Evolutionary conservation across 2,888 invertebrate species (phyloP).

Genomic region (Megastigmus dorsalis): DNA sequence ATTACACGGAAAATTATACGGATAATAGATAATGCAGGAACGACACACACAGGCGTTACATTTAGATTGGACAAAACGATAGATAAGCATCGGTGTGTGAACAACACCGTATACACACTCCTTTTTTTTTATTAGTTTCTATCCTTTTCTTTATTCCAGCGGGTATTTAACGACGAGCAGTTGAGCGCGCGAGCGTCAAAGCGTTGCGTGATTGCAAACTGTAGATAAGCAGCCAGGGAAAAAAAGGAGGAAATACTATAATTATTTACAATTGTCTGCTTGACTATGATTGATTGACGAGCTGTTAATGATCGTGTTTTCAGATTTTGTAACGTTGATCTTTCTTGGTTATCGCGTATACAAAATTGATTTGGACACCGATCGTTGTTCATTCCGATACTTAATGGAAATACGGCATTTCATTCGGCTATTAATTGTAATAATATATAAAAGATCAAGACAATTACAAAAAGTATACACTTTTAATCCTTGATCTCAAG

Average conservation of each 20-base stretch:
- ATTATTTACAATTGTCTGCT: conserved; percentile 27
- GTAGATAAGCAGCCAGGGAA: conserved; percentile 25
- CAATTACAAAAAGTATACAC: too few species aligned
- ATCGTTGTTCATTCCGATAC: too few species aligned
- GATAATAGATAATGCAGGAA: too few species aligned
- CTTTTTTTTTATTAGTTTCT: conserved; percentile 19
- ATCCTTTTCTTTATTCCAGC: neutral
- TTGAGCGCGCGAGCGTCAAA: conserved; percentile 32
- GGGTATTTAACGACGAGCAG: neutral
- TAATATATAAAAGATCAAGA: too few species aligned
- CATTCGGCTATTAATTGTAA: too few species aligned
- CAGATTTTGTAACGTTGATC: too few species aligned
- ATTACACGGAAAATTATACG: too few species aligned
- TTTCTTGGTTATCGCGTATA: too few species aligned
- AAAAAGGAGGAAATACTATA: conserved; percentile 27
- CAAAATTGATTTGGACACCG: too few species aligned
- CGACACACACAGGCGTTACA: conserved; percentile 6
- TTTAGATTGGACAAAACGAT: conserved; percentile 11
- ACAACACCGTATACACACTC: conserved; percentile 8
- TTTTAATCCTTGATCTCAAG: neutral
- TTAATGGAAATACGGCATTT: too few species aligned
- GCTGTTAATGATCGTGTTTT: too few species aligned
- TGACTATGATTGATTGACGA: neutral
- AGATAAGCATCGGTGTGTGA: conserved; percentile 29
- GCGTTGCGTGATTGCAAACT: conserved; percentile 19